phyloP scores from a whole-genome alignment of 2,113 vertebrate species.

The Poecile atricapillus region DNA sequence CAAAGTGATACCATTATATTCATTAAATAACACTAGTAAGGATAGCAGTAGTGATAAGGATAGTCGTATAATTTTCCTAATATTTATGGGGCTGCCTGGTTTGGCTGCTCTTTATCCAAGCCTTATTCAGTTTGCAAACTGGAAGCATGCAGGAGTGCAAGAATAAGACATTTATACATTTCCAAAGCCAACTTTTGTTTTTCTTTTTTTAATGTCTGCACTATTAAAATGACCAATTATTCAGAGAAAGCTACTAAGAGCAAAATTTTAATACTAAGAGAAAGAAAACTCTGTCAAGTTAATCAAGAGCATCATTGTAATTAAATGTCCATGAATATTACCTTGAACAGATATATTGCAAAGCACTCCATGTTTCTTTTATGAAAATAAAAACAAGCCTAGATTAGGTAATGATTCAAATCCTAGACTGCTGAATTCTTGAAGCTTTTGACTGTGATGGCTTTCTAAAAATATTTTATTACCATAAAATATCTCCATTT shows the following conservation, averaged over 20 bases:
- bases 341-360: not conserved
- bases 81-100: not conserved
- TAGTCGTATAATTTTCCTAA: not conserved
- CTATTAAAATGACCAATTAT: not conserved
- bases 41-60: not conserved
- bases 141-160: not conserved
- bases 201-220: not conserved
- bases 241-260: not conserved
- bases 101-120: not conserved
- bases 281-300: not conserved
- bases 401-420: not conserved
- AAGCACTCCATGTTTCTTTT: not conserved
- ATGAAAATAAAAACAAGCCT: not conserved
- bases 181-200: not conserved
- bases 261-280: not conserved
- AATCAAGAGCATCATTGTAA: not conserved
- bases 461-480: not conserved
- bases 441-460: not conserved
- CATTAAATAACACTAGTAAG: not conserved
- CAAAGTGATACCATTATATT: not conserved
- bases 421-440: not conserved
- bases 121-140: not conserved
- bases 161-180: not conserved
- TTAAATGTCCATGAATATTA: not conserved
- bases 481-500: not conserved